Conservation (phyloP, 1,140 invertebrate species). For the Drosophila ohnishii region DNA sequence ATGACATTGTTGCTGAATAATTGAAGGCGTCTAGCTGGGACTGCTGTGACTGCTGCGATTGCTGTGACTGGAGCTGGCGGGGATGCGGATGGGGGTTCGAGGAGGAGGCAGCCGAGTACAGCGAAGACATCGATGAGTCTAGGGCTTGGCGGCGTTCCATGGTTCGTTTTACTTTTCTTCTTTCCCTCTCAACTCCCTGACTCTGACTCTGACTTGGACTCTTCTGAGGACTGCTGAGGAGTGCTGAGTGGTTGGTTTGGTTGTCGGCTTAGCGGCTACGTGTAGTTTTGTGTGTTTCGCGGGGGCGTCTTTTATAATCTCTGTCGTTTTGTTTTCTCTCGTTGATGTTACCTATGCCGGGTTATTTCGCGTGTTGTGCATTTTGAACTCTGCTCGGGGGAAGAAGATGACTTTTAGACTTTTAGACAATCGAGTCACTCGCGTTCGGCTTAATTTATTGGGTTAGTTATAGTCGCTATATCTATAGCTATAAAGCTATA, state of each 20-base stretch:
- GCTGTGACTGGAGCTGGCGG: slow-evolving; percentile 47
- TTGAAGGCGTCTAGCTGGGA: slow-evolving; percentile 76
- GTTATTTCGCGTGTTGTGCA: slow-evolving; percentile 39
- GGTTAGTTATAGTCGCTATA: slow-evolving; percentile 25
- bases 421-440: slow-evolving; percentile 25
- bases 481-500: background rate
- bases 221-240: slow-evolving; percentile 34
- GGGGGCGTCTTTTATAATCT: slow-evolving; percentile 74
- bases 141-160: slow-evolving; percentile 78
- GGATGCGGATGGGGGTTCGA: slow-evolving; percentile 61
- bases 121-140: slow-evolving; percentile 82
- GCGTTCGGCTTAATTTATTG: slow-evolving; percentile 50
- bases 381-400: slow-evolving; percentile 43
- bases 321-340: slow-evolving; percentile 59
- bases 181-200: slow-evolving; percentile 25
- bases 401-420: slow-evolving; percentile 19
- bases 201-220: background rate
- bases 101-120: slow-evolving; percentile 77
- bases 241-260: slow-evolving; percentile 34
- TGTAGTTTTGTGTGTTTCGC: slow-evolving; percentile 63
- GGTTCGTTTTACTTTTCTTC: slow-evolving; percentile 30
- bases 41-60: slow-evolving; percentile 45
- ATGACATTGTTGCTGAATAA: slow-evolving; percentile 82
- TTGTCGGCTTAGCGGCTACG: slow-evolving; percentile 67
- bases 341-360: slow-evolving; percentile 42